Evolutionary conservation across 2,888 invertebrate genomes (phyloP).

Genomic region (Parapristionchus giblindavisi): DNA sequence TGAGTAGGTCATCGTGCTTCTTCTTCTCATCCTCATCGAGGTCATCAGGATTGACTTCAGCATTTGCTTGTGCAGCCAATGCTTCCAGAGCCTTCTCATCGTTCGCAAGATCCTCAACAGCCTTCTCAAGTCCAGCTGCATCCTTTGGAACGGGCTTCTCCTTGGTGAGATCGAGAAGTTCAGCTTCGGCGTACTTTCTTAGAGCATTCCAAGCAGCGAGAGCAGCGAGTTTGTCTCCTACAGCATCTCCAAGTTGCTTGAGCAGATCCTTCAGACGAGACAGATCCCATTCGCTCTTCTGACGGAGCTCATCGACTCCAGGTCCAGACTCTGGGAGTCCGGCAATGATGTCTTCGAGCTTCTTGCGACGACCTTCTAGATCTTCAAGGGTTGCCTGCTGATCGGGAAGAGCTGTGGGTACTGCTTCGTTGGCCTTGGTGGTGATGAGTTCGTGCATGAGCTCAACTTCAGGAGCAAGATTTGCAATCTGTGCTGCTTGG

Average conservation of each 20-base stretch:
- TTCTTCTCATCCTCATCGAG: slow-evolving; percentile 31
- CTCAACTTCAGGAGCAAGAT: slow-evolving; percentile 48
- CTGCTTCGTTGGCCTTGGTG: slow-evolving; percentile 28
- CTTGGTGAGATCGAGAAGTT: slow-evolving; percentile 39
- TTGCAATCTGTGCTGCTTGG: slow-evolving; percentile 45
- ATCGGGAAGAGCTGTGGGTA: slow-evolving; percentile 47
- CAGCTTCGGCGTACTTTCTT: slow-evolving; percentile 51
- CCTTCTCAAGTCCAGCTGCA: slow-evolving; percentile 33
- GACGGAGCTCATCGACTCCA: slow-evolving; percentile 49
- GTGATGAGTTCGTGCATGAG: slow-evolving; percentile 43
- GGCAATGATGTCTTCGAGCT: slow-evolving; percentile 47
- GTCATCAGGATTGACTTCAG: slow-evolving; percentile 37
- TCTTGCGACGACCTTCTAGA: slow-evolving; percentile 45
- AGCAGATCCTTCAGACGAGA: slow-evolving; percentile 50
- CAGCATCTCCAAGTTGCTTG: slow-evolving; percentile 46
- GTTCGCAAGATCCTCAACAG: slow-evolving; percentile 26
- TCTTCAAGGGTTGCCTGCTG: slow-evolving; percentile 50
- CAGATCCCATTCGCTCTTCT: slow-evolving; percentile 52
- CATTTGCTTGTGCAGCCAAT: slow-evolving; percentile 18
- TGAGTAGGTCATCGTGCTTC: slow-evolving; percentile 19
- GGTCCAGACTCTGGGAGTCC: slow-evolving; percentile 26
- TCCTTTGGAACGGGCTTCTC: slow-evolving; percentile 29
- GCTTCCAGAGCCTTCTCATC: slow-evolving; percentile 29
- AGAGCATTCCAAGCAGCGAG: slow-evolving; percentile 52
- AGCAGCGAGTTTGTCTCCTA: slow-evolving; percentile 54